These are phyloP conservation scores for Montipora capricornis DNA, from an alignment of 64 coral and sea anemone genomes.

Conservation along the genomic window DNA sequence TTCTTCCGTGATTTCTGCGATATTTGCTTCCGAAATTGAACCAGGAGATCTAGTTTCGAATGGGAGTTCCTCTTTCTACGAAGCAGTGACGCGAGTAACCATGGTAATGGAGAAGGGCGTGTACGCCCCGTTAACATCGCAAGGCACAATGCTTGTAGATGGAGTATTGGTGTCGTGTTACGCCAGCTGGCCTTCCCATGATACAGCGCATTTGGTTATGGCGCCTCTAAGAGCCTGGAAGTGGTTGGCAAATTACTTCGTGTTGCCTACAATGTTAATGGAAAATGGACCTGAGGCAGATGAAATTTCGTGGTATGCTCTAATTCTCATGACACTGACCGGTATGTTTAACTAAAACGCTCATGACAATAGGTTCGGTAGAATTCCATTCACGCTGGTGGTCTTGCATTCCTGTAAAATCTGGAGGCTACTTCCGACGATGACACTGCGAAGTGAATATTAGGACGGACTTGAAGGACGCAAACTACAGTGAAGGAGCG, in stretches of 20 bases:
- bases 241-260: background rate
- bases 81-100: conserved; percentile 26
- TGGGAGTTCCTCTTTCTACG: background rate
- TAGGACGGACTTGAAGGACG: no score
- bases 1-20: background rate
- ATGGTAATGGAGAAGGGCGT: conserved; percentile 65
- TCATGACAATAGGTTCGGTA: no score
- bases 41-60: conserved; percentile 31
- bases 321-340: background rate
- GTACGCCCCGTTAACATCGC: conserved; percentile 88
- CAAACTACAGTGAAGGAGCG: no score
- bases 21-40: conserved; percentile 66
- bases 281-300: background rate
- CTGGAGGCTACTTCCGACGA: no score
- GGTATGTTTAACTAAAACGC: background rate
- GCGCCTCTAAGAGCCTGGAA: conserved; percentile 71
- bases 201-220: conserved; percentile 75
- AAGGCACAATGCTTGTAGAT: conserved; percentile 87
- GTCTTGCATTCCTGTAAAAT: no score
- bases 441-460: no score
- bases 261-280: background rate
- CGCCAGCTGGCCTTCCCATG: conserved; percentile 85
- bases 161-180: conserved; percentile 91
- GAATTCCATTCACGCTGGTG: no score
- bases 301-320: conserved; percentile 23